Percentiles rank a stretch among this genome's conserved stretches.
Evolutionary conservation across 2,888 invertebrate species (phyloP).

Genomic region (Ochlodes sylvanus): DNA sequence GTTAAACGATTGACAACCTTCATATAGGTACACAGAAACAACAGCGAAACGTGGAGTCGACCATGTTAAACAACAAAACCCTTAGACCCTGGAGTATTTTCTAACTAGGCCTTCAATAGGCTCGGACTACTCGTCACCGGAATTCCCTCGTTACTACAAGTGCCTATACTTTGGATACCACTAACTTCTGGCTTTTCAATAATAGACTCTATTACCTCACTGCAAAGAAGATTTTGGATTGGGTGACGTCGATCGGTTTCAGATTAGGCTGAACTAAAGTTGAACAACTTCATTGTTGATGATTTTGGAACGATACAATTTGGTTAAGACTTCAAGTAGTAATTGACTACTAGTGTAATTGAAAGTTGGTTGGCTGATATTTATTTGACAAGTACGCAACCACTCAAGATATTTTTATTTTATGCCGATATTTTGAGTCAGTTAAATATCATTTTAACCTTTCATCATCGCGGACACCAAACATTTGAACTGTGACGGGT

Average conservation of each 20-base stretch:
- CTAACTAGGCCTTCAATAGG: neutral
- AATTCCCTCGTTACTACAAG: conserved; percentile 15
- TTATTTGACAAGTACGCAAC: neutral
- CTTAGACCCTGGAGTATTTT: conserved; percentile 4
- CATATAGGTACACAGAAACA: no score
- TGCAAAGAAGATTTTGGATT: neutral
- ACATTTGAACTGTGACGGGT: no score
- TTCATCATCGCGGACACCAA: no score
- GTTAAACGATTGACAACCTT: no score
- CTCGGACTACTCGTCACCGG: conserved; percentile 10
- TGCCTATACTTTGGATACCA: conserved; percentile 5
- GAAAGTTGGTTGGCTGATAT: neutral
- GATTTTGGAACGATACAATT: neutral
- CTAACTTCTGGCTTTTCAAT: neutral
- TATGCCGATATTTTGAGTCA: no score
- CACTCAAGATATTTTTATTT: no score
- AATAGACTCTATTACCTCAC: neutral
- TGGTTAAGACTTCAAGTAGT: neutral
- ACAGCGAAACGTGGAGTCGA: neutral
- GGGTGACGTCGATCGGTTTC: neutral
- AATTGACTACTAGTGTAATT: neutral
- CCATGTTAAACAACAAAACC: neutral
- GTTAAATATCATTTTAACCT: no score
- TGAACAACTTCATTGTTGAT: neutral
- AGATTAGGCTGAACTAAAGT: neutral